Evolutionary conservation across 2,797 vertebrate genomes (phyloP).

Genomic region (Vipera latastei): DNA sequence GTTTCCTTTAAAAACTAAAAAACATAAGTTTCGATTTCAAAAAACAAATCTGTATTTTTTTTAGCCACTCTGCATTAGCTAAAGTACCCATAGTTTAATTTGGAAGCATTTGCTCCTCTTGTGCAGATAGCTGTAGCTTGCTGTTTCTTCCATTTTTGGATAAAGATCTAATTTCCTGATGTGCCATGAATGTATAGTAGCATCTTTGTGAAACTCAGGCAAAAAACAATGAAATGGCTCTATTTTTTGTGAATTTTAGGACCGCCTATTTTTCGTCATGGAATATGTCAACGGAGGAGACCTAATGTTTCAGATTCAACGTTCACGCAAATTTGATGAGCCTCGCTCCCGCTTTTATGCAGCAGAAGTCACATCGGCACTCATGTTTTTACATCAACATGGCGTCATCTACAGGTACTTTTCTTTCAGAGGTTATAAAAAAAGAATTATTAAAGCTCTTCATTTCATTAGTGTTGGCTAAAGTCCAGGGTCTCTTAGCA

Average conservation of each 20-base stretch:
- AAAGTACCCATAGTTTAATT: conserved; percentile 1
- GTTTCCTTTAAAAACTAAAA: not conserved
- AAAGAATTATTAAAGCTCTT: conserved; percentile 39
- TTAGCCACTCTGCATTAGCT: not conserved
- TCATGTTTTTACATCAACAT: conserved; percentile 95
- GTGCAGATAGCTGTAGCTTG: accelerated
- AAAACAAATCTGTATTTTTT: not conserved
- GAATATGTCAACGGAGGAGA: conserved; percentile 96
- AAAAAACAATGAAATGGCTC: conserved; percentile 43
- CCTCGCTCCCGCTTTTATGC: conserved; percentile 93
- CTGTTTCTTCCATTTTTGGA: conserved; percentile 29
- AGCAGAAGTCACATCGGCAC: conserved; percentile 93
- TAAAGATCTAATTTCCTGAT: not conserved
- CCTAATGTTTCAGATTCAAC: conserved; percentile 97
- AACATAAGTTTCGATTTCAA: not conserved
- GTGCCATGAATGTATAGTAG: conserved; percentile 37
- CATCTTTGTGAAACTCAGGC: conserved; percentile 36
- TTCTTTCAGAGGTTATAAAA: conserved; percentile 22
- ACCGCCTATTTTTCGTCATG: conserved; percentile 97
- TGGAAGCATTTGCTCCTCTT: not conserved
- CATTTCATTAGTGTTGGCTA: conserved; percentile 47
- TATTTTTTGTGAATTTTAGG: conserved; percentile 75
- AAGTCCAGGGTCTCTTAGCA: conserved; percentile 64
- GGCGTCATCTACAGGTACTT: conserved; percentile 96
- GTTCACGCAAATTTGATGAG: conserved; percentile 96